phyloP scores from a whole-genome alignment of 1,140 invertebrate species.

The Kradibia gibbosae region DNA sequence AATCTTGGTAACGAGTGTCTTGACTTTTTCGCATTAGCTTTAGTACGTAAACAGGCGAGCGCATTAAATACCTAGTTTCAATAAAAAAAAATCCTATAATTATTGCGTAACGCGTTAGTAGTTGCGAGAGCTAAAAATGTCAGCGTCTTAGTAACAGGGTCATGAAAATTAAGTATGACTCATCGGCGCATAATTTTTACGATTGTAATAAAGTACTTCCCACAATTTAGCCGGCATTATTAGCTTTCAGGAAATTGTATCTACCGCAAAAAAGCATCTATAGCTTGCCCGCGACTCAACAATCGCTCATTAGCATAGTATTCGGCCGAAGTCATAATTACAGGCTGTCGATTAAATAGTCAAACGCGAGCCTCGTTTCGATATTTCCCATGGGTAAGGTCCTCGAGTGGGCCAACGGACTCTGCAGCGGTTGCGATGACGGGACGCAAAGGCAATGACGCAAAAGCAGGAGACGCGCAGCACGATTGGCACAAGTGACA shows the following conservation, averaged over 20 bases:
- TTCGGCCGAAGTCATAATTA: background rate
- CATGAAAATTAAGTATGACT: background rate
- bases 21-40: too few species aligned
- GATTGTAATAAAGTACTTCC: constrained; percentile 10
- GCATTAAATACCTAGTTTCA: background rate
- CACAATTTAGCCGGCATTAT: background rate
- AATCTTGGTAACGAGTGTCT: too few species aligned
- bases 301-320: background rate
- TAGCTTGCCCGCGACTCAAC: background rate
- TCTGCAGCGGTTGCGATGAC: background rate
- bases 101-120: background rate
- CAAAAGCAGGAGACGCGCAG: background rate
- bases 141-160: background rate
- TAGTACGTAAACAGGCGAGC: too few species aligned
- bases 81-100: background rate
- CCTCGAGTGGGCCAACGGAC: background rate
- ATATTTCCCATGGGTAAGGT: background rate
- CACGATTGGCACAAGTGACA: background rate
- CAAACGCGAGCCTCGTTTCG: background rate
- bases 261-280: background rate
- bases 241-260: background rate
- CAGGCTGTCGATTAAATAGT: background rate
- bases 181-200: background rate
- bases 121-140: background rate
- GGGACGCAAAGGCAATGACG: background rate